Conservation (phyloP, 2,113 vertebrate species). For the Etheostoma cragini region DNA sequence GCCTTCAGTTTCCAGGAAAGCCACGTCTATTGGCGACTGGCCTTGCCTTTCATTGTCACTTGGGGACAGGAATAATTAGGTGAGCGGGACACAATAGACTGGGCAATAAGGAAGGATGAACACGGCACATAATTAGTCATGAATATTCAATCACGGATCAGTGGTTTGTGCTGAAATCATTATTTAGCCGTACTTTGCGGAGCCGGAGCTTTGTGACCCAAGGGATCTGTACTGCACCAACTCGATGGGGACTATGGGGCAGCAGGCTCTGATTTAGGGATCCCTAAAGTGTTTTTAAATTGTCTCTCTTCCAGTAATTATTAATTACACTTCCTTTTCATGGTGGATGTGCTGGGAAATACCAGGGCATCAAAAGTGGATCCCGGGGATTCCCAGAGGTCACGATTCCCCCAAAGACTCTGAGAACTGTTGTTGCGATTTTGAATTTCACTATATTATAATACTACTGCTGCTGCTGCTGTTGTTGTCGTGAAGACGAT, state of each 20-base stretch:
- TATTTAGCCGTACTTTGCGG: constrained; percentile 56
- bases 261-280: constrained; percentile 7
- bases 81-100: constrained; percentile 74
- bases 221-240: constrained; percentile 2
- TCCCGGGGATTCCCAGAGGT: not conserved
- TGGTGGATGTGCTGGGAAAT: not conserved
- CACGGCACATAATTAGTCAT: constrained; percentile 78
- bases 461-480: constrained; percentile 2
- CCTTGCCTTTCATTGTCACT: constrained; percentile 76
- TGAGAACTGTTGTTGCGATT: not conserved
- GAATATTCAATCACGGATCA: constrained; percentile 82
- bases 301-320: constrained; percentile 19
- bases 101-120: constrained; percentile 61
- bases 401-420: not conserved
- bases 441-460: not conserved
- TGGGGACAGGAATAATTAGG: constrained; percentile 77
- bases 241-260: not conserved
- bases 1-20: constrained; percentile 57
- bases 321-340: constrained; percentile 18
- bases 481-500: not conserved
- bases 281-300: constrained; percentile 30
- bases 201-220: constrained; percentile 41
- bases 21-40: constrained; percentile 40
- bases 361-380: not conserved
- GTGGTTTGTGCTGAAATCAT: constrained; percentile 59